phyloP scores from a whole-genome alignment of 2,797 vertebrate species.

The Phrynocephalus guinanensis region DNA sequence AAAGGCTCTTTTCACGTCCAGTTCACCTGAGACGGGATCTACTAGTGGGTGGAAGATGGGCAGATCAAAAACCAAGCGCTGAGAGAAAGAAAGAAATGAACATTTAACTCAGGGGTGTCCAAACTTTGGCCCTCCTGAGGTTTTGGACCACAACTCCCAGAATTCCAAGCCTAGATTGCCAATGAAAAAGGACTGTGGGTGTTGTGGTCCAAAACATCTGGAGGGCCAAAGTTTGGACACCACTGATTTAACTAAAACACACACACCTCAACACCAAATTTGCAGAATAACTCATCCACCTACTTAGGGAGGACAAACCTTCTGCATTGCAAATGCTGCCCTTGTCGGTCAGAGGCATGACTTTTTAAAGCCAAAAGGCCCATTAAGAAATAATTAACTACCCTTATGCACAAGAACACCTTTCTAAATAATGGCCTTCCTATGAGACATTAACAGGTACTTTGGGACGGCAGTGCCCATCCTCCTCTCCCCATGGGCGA shows the following conservation, averaged over 20 bases:
- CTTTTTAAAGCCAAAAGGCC: neutral
- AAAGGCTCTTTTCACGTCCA: constrained; percentile 96
- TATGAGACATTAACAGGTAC: neutral
- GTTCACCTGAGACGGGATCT: constrained; percentile 93
- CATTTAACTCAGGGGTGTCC: too few relatives aligned
- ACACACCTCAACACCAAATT: neutral
- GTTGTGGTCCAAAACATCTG: too few relatives aligned
- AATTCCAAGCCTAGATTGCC: too few relatives aligned
- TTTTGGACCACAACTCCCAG: too few relatives aligned
- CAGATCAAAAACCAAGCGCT: constrained; percentile 96
- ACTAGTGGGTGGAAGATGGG: constrained; percentile 97
- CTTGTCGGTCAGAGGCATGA: neutral
- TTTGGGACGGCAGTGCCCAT: neutral
- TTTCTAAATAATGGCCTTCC: neutral
- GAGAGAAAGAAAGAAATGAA: neutral
- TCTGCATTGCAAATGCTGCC: neutral
- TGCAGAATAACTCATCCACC: neutral
- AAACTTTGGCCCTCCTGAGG: too few relatives aligned
- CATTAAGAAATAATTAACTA: too few relatives aligned
- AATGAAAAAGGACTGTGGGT: too few relatives aligned
- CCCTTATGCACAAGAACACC: neutral
- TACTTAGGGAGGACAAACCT: neutral
- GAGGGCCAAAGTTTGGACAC: too few relatives aligned
- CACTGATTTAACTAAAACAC: too few relatives aligned
- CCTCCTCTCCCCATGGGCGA: too few relatives aligned